phyloP scores from a whole-genome alignment of 2,888 invertebrate genomes.

The Athrips mouffetella region DNA sequence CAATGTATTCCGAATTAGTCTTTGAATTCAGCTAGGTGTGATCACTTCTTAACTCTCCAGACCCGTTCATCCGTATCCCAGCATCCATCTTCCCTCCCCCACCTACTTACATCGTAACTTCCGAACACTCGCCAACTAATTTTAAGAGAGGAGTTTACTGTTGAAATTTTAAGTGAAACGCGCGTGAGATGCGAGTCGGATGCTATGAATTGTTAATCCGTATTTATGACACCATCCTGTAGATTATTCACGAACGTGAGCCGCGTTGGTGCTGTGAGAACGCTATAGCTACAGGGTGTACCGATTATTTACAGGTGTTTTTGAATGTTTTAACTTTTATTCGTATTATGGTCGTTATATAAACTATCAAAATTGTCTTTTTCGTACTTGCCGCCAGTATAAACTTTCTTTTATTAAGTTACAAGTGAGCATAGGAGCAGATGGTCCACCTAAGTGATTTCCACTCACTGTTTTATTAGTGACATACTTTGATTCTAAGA shows the following conservation, averaged over 20 bases:
- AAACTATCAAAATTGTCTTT: too few relatives aligned
- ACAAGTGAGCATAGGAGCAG: too few relatives aligned
- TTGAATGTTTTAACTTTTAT: neutral
- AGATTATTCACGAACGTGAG: constrained; percentile 5
- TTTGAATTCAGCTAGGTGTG: too few relatives aligned
- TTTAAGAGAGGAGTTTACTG: neutral
- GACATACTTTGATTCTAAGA: too few relatives aligned
- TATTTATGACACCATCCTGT: constrained; percentile 12
- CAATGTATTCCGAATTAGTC: too few relatives aligned
- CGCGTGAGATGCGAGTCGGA: neutral
- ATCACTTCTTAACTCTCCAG: too few relatives aligned
- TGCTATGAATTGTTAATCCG: constrained; percentile 10
- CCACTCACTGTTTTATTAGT: too few relatives aligned
- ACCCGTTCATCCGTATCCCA: too few relatives aligned
- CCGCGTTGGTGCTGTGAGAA: neutral
- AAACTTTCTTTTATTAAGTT: too few relatives aligned
- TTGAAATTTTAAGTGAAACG: constrained; percentile 10
- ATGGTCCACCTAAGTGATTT: too few relatives aligned
- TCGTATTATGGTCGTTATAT: too few relatives aligned
- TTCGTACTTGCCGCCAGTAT: too few relatives aligned
- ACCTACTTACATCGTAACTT: neutral
- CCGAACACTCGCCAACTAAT: constrained; percentile 1
- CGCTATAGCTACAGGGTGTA: neutral
- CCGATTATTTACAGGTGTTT: neutral
- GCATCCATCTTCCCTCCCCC: neutral